Evolutionary conservation across 2,113 vertebrate species (phyloP).

Genomic region (Serilophus lunatus): DNA sequence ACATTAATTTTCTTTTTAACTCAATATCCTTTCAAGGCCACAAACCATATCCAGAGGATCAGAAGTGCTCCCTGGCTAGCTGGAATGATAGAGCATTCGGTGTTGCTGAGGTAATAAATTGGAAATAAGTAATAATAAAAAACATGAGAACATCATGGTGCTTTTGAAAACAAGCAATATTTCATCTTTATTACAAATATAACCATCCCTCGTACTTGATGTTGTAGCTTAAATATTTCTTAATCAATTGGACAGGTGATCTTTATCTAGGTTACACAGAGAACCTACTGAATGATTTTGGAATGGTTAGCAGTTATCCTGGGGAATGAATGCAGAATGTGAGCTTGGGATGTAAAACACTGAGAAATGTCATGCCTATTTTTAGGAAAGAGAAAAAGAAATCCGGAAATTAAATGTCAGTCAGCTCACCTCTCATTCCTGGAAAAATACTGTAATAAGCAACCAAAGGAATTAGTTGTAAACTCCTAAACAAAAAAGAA

Average conservation of each 20-base stretch:
- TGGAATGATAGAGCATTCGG: neutral
- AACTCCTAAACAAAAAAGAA: neutral
- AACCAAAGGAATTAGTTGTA: neutral
- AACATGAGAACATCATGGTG: neutral
- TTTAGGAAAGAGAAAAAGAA: neutral
- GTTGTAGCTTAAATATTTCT: conserved; percentile 10
- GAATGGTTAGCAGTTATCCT: neutral
- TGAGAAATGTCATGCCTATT: conserved; percentile 1
- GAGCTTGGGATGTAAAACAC: neutral
- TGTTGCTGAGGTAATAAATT: conserved; percentile 19
- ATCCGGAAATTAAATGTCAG: conserved; percentile 35
- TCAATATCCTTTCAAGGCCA: conserved; percentile 37
- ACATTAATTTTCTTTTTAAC: conserved; percentile 41
- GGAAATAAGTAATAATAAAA: conserved; percentile 43
- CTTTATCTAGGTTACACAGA: neutral
- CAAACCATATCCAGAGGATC: neutral
- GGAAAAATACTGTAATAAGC: neutral
- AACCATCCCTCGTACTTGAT: neutral
- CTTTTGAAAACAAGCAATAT: conserved; percentile 47
- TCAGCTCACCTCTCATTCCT: neutral
- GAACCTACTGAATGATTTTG: neutral
- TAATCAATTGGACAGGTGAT: neutral
- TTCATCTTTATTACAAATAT: conserved; percentile 24
- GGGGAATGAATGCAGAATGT: neutral
- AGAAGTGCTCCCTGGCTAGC: conserved; percentile 3